Base-by-base conservation (phyloP, 1,140 invertebrate genomes). In the Cydia pomonella region DNA sequence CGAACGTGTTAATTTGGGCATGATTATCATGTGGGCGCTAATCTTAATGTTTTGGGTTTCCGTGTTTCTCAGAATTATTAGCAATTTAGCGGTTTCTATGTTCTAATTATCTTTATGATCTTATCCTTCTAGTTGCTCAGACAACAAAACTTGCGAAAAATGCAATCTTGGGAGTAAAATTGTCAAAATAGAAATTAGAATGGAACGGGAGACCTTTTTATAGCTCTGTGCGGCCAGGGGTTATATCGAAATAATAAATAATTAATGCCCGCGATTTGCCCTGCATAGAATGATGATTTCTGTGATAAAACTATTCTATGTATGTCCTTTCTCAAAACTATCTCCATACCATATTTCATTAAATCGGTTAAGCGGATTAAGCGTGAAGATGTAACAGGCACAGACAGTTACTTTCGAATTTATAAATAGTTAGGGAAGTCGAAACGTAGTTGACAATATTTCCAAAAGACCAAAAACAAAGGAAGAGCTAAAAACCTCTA, bases 1-100 rank as follows among this genome's bases (percentile, higher is more conserved):
- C 18, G 64, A 69, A 69, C 29, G 64, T 16, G 27, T 69, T 69
- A 69, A 69, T 23, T 69, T 69, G n/a, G 29, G 13, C 16, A 66
- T 18, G 64, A 38, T 69, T 69, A 69, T 69, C 12, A 33, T 69
- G 23, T 33, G 64, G 27, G 29, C 7, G 27, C 18, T 69, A 59
- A 69, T 38, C 64, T 69, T 64, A 18, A 69, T 21, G 33, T 33
- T 29, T 66, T n/a, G 13, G 23, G 23, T 29, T 66, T 66, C 27
- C 63, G 63, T n/a, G 25, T 38, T 69, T 69, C 18, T 69, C 5
- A 23, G 53, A 59, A 59, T 59, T 23, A 59, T 59, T 59, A 59
- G 21, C 21, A 53, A 53, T 1, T 53, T 53, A 18, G 50, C 18
- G 18, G 50, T 10, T 59, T 21, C 2, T 50, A 50, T 50, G 47